phyloP scores from a whole-genome alignment of 2,888 invertebrate genomes.

The Nymphalis urticae region DNA sequence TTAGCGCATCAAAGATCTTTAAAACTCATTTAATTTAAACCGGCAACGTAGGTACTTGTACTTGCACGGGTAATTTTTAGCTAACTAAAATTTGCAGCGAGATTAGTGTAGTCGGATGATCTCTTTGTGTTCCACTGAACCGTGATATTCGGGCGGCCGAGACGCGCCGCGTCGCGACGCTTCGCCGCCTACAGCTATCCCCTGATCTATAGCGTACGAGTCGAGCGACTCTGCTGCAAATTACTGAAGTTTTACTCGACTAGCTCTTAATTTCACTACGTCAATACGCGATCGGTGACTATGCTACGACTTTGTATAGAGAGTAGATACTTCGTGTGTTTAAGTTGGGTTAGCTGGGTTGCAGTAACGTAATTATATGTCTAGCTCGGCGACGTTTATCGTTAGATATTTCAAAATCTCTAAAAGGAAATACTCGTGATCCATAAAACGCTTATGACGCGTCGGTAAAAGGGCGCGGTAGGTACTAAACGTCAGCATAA shows the following conservation, averaged over 20 bases:
- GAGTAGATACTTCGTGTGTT: not conserved
- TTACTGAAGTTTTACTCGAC: conserved; percentile 26
- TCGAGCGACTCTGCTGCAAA: conserved; percentile 21
- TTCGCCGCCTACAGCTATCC: conserved; percentile 11
- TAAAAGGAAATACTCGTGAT: conserved; percentile 20
- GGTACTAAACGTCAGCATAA: conserved; percentile 34
- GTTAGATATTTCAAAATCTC: conserved; percentile 8
- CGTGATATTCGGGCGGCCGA: conserved; percentile 44
- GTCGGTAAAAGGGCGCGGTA: conserved; percentile 21
- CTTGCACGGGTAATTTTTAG: conserved; percentile 43
- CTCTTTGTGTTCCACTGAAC: conserved; percentile 56
- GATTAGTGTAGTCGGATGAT: conserved; percentile 47
- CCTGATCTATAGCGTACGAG: conserved; percentile 9
- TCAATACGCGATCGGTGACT: conserved; percentile 4
- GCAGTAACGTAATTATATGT: not conserved
- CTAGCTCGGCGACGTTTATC: not conserved
- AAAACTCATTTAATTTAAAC: conserved; percentile 38
- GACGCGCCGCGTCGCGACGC: conserved; percentile 30
- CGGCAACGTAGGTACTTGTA: conserved; percentile 19
- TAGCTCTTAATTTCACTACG: conserved; percentile 21
- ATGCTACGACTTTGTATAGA: not conserved
- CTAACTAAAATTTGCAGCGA: conserved; percentile 43
- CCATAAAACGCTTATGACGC: conserved; percentile 30
- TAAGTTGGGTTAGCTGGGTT: no score
- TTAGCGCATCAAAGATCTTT: conserved; percentile 35